phyloP scores from a whole-genome alignment of 2,797 vertebrate species.

The Parauchenoglanis ngamensis region DNA sequence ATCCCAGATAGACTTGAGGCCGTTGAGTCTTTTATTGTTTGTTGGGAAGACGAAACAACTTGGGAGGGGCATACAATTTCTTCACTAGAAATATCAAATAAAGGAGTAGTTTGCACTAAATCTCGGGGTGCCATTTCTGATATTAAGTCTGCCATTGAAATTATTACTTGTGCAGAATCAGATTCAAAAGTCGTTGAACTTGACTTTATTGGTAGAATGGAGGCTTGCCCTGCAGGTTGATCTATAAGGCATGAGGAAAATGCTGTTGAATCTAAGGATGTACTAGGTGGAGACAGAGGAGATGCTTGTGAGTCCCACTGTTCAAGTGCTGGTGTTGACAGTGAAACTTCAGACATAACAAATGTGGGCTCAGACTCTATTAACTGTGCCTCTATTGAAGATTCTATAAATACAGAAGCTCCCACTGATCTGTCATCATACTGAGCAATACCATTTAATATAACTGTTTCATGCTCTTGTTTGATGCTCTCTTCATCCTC shows the following conservation, averaged over 20 bases:
- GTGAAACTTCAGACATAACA: constrained; percentile 75
- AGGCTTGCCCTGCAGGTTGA: constrained; percentile 19
- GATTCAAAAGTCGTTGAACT: neutral
- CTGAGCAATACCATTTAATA: constrained; percentile 72
- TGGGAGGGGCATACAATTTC: constrained; percentile 74
- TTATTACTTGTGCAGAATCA: constrained; percentile 38
- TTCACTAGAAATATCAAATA: constrained; percentile 9
- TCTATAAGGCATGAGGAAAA: constrained; percentile 14
- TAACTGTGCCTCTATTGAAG: constrained; percentile 58
- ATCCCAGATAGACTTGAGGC: constrained; percentile 16
- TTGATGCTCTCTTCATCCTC: constrained; percentile 88
- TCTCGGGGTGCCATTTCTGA: constrained; percentile 52
- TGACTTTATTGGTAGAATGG: constrained; percentile 18
- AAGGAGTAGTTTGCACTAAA: constrained; percentile 61
- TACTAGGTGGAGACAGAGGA: constrained; percentile 31
- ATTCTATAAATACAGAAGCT: constrained; percentile 53
- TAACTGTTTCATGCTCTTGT: constrained; percentile 76
- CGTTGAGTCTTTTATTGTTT: constrained; percentile 16
- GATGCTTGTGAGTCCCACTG: constrained; percentile 53
- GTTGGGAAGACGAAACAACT: constrained; percentile 56
- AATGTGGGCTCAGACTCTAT: constrained; percentile 68
- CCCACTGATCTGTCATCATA: constrained; percentile 70
- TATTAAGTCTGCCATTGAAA: constrained; percentile 38
- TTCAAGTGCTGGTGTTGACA: constrained; percentile 68
- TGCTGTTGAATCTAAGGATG: constrained; percentile 36